Evolutionary conservation across 2,113 vertebrate species (phyloP), one percentile per base, ranked within the genome.

Genomic region (Eidolon helvum): DNA sequence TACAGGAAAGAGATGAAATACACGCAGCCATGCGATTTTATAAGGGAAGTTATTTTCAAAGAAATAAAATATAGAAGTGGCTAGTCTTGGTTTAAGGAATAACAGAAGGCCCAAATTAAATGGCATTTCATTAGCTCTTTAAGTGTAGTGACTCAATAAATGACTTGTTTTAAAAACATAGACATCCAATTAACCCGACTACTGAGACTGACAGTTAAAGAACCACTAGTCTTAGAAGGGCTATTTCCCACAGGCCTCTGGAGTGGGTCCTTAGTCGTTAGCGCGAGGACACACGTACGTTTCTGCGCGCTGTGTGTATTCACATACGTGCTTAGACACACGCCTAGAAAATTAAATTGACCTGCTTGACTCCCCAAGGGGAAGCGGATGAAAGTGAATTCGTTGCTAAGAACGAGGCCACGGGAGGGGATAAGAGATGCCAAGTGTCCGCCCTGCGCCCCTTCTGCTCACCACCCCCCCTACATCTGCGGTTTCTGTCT

Each of bases 401-500:
- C 0, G 0, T 28, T 12, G 90, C 79, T 65, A 35, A 79, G 61
- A 75, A 28, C 55, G 0, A 11, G 75, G 90, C 93, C 61, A 4
- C n/a, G 26, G 69, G 83, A 66, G 78, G 45, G 92, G 69, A 63
- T 35, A 1, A 53, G 74, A 87, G 90, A 83, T 45, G 90, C 71
- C 35, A 74, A n/a, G 57, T 2, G 82, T 83, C n/a, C 65, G 9
- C 72, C 3, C 53, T 33, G 24, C 7, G n/a, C 12, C 19, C 79
- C 65, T 33, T 61, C 45, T 4, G 30, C 26, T n/a, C n/a, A n/a
- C n/a, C n/a, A n/a, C 43, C 43, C 38, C 87, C 55, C 38, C 61
- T 80, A 35, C 86, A 10, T 57, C 87, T 88, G 98, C 96, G 96
- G 98, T 98, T 98, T 98, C 93, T 59, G 93, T 92, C 91, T 95